A percentile compares a stretch with the other conserved stretches of the same genome.
phyloP scores from a whole-genome alignment of 2,113 vertebrate genomes.

The Parus major region DNA sequence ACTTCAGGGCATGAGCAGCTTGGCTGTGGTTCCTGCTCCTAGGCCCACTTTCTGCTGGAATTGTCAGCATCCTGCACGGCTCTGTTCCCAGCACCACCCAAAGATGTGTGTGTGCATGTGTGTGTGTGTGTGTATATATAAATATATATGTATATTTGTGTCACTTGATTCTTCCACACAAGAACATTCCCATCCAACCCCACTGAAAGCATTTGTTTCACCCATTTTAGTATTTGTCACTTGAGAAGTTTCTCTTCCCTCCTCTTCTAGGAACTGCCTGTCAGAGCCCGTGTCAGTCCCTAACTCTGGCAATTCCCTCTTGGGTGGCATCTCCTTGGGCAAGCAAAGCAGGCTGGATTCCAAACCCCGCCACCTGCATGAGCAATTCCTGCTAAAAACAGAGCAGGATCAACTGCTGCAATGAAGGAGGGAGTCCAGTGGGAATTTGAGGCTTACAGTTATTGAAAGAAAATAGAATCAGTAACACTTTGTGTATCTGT shows the following conservation, averaged over 20 bases:
- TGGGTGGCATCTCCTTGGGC: not conserved
- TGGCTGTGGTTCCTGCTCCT: not conserved
- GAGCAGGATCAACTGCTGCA: not conserved
- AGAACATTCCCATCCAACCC: not conserved
- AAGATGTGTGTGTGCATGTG: not conserved
- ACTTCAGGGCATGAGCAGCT: not conserved
- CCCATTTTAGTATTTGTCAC: slow-evolving; percentile 29
- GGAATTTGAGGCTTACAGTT: not conserved
- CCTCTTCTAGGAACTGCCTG: not conserved
- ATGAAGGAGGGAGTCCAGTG: not conserved
- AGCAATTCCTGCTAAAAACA: not conserved
- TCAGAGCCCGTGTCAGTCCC: not conserved
- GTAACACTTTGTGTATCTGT: not conserved
- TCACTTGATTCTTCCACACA: not conserved
- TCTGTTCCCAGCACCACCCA: not conserved
- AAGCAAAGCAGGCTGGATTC: not conserved
- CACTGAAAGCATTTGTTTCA: not conserved
- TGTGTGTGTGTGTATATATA: rapidly evolving
- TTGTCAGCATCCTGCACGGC: not conserved
- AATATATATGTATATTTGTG: not conserved
- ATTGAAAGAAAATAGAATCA: not conserved
- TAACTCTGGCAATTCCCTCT: not conserved
- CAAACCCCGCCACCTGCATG: not conserved
- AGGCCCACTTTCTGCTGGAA: not conserved
- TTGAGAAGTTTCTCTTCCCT: slow-evolving; percentile 26